A percentile compares a stretch with the other conserved stretches of the same genome.
phyloP scores from a whole-genome alignment of 2,888 invertebrate species.

The Conus canariensis region DNA sequence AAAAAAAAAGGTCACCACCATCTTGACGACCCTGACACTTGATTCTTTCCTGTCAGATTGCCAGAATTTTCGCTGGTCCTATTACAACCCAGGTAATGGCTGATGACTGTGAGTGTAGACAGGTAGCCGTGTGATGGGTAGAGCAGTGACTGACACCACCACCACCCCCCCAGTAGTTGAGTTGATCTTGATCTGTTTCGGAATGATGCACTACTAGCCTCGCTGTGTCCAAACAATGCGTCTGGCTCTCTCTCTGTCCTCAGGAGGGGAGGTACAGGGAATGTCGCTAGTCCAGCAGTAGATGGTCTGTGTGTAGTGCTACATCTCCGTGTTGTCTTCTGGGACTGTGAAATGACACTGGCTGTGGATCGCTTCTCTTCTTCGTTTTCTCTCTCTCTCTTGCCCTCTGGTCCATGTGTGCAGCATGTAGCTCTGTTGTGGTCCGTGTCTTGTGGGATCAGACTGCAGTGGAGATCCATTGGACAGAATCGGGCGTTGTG shows the following conservation, averaged over 20 bases:
- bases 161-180: too few relatives aligned
- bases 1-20: not conserved
- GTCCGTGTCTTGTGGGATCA: not conserved
- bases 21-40: not conserved
- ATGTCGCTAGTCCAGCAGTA: not conserved
- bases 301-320: not conserved
- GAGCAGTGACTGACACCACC: not conserved
- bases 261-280: too few relatives aligned
- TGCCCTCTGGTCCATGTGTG: not conserved
- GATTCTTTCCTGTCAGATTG: constrained; percentile 56
- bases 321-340: too few relatives aligned
- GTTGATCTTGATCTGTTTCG: not conserved
- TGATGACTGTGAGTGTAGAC: not conserved
- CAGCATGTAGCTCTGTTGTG: constrained; percentile 4
- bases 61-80: constrained; percentile 66
- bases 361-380: too few relatives aligned
- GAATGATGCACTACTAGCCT: not conserved
- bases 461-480: too few relatives aligned
- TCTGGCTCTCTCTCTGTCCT: too few relatives aligned
- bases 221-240: not conserved
- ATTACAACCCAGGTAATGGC: constrained; percentile 64
- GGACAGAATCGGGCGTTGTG: not conserved
- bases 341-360: too few relatives aligned
- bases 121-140: not conserved
- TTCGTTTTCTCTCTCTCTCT: too few relatives aligned